These are phyloP conservation scores for Poeciliopsis infans DNA, from an alignment of 2,797 vertebrate genomes.

Conservation along the genomic window DNA sequence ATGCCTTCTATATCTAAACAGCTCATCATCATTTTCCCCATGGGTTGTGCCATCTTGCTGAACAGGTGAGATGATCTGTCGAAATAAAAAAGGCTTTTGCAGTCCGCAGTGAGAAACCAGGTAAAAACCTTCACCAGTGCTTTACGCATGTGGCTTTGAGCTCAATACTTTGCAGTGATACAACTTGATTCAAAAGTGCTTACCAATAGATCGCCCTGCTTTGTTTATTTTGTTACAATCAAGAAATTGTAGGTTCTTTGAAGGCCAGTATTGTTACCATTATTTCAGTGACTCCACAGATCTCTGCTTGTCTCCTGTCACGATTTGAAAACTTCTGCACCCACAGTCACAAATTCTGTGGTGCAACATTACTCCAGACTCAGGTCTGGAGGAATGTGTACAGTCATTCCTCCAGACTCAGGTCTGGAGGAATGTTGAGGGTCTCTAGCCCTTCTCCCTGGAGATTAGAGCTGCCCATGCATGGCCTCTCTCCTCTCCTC, in stretches of 20 bases:
- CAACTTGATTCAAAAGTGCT: not conserved
- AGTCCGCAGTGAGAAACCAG: not conserved
- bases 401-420: no score
- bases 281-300: not conserved
- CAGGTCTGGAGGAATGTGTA: slow-evolving; percentile 75
- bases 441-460: slow-evolving; percentile 69
- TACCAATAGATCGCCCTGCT: not conserved
- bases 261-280: not conserved
- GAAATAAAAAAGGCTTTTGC: not conserved
- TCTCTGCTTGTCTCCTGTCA: not conserved
- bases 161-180: not conserved
- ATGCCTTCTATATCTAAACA: not conserved
- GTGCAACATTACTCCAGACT: no score
- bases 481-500: slow-evolving; percentile 30
- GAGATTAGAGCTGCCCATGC: slow-evolving; percentile 71
- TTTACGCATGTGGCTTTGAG: not conserved
- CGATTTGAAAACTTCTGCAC: not conserved
- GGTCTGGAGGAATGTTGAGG: slow-evolving; percentile 78
- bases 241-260: not conserved
- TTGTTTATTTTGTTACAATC: not conserved
- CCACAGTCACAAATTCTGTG: not conserved
- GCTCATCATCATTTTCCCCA: not conserved
- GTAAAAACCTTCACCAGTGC: not conserved
- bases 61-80: not conserved
- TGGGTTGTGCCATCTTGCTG: not conserved